Evolutionary conservation across 2,888 invertebrate species (phyloP), one percentile per base, ranked within the genome.

Genomic region (Sesamia inferens): DNA sequence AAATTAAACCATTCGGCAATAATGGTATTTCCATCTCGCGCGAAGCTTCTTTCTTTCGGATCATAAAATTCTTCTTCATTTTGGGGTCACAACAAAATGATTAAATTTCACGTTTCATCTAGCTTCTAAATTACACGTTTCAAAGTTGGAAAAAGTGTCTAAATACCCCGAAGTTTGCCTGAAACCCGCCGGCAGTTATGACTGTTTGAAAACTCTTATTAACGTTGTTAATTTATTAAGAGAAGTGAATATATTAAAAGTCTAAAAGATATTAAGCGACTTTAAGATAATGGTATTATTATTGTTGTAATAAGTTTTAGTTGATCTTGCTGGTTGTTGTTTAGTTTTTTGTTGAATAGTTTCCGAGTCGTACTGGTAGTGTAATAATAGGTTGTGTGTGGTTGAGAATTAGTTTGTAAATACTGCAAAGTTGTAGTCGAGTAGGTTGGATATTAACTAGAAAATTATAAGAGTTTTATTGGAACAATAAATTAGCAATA

Each of bases 211-310:
- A 91, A 89, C 88, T 85, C 88, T 92, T 92, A 92, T 92, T 92
- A 92, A 90, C 89, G 71, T 79, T 88, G 89, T 91, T 92, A 91
- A 92, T 92, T 92, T 92, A 92, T 92, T 92, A 88, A 86, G 87
- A 86, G 85, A 88, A 91, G 88, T 89, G 88, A 89, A 90, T 91
- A 88, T 90, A 92, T 90, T 88, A 84, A 82, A 83, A 79, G 88
- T 79, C 87, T 89, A 86, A 88, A 88, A 85, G 87, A 90, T 90
- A 91, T 90, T 90, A 89, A 92, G 90, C 22, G 86, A 90, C 85
- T 90, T 89, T 88, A 81, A 86, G 88, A 88, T 88, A 87, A 88
- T 89, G 87, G 84, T 87, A 88, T 75, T 78, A 81, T 68, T 81
- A 54, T 68, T 71, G 68, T 68, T 55, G 44, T 59, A 68, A 64